A percentile compares a stretch with the other conserved stretches of the same genome.
Evolutionary conservation across 1,140 invertebrate species (phyloP).

Genomic region (Tetragnatha versicolor): DNA sequence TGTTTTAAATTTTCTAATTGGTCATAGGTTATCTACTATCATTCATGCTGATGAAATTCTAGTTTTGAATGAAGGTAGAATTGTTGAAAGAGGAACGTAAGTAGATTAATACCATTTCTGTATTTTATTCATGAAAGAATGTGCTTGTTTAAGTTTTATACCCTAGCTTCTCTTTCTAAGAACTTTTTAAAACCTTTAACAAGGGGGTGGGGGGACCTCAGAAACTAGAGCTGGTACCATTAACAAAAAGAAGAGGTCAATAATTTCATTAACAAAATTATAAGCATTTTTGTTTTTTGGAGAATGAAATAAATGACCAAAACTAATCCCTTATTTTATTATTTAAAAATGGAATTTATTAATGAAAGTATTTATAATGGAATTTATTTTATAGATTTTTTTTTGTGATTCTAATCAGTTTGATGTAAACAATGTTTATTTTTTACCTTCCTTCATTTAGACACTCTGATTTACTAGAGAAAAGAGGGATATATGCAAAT

Average conservation of each 20-base stretch:
- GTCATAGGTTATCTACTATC: constrained; percentile 78
- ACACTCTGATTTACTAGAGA: constrained; percentile 78
- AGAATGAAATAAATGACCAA: neutral
- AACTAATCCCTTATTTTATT: neutral
- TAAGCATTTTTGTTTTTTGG: neutral
- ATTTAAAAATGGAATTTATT: neutral
- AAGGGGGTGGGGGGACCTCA: too few species aligned
- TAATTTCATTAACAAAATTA: neutral
- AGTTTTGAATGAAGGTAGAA: constrained; percentile 86
- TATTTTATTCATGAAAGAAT: neutral
- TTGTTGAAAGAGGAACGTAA: constrained; percentile 88
- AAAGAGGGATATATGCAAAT: constrained; percentile 76
- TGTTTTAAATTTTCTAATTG: neutral
- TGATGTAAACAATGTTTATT: neutral
- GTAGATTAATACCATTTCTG: constrained; percentile 59
- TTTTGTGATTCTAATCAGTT: neutral
- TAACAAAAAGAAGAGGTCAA: too few species aligned
- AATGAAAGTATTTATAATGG: neutral
- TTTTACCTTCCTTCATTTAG: constrained; percentile 64
- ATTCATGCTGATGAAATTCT: constrained; percentile 92
- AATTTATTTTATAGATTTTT: neutral
- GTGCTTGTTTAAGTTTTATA: neutral
- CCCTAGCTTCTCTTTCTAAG: neutral
- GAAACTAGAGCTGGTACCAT: too few species aligned
- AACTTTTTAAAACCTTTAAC: neutral